Conservation (phyloP, 2,797 vertebrate species). For the Leontocebus nigricollis region DNA sequence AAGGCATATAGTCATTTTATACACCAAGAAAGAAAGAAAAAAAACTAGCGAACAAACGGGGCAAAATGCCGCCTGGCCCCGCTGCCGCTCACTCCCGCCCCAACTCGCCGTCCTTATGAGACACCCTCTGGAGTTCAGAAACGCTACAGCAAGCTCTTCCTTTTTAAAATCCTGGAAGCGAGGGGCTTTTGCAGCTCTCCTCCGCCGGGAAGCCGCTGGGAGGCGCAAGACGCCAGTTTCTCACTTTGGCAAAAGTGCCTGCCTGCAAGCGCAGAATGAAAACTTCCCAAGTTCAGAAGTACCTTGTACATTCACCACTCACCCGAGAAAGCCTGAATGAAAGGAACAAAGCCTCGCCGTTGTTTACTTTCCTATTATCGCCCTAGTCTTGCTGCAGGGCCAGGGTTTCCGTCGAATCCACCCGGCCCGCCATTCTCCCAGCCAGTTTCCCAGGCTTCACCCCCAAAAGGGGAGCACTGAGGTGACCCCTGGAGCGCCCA, state of each 20-base stretch:
- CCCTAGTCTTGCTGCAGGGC: too few species aligned
- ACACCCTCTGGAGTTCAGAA: neutral
- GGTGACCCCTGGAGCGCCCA: too few species aligned
- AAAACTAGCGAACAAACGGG: accelerated
- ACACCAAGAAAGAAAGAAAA: neutral
- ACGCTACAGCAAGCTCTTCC: neutral
- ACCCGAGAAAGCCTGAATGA: neutral
- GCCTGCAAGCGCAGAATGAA: neutral
- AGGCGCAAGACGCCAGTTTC: neutral
- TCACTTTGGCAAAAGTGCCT: too few species aligned
- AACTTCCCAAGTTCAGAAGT: neutral
- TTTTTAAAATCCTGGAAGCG: neutral
- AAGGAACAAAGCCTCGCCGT: too few species aligned
- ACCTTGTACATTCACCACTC: neutral
- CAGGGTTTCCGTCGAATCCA: neutral
- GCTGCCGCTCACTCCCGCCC: neutral
- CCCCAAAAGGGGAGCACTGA: neutral
- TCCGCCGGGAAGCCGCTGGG: neutral
- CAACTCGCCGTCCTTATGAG: accelerated
- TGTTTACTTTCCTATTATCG: neutral
- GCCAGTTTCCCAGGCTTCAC: neutral
- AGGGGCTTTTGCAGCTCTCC: neutral
- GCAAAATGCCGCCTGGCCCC: accelerated
- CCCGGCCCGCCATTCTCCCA: too few species aligned
- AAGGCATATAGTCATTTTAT: neutral